These are phyloP conservation scores for Dromaius novaehollandiae DNA, from an alignment of 2,113 vertebrate genomes.

Conservation along the genomic window DNA sequence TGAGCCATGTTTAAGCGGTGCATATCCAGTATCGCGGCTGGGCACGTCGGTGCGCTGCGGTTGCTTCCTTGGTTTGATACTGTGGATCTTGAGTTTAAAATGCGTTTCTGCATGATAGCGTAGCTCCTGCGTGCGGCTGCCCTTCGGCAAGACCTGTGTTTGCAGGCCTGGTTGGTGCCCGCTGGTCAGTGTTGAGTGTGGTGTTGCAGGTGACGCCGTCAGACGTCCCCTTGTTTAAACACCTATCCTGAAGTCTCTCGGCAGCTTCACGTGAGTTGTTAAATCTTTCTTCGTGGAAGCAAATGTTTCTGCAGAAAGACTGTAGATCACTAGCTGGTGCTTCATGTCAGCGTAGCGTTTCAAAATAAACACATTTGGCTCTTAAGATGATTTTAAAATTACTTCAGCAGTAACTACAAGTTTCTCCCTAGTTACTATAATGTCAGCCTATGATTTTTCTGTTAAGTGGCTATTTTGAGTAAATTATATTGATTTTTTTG, in stretches of 20 bases:
- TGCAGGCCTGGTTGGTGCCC: neutral
- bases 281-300: neutral
- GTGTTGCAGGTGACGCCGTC: neutral
- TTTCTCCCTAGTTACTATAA: neutral
- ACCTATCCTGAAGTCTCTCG: neutral
- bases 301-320: neutral
- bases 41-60: neutral
- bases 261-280: neutral
- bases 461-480: neutral
- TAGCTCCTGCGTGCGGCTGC: neutral
- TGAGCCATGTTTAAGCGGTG: neutral
- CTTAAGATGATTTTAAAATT: neutral
- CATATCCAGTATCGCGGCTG: neutral
- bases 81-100: neutral
- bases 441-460: neutral
- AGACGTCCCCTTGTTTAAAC: neutral
- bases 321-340: neutral
- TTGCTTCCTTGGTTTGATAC: neutral
- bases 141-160: neutral
- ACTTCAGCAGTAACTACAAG: neutral
- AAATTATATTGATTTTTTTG: neutral
- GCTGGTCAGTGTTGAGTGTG: neutral
- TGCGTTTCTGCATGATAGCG: neutral
- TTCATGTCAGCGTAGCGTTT: neutral
- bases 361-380: neutral